Base-by-base conservation (phyloP, 2,888 invertebrate species). In the Sericinus montela region DNA sequence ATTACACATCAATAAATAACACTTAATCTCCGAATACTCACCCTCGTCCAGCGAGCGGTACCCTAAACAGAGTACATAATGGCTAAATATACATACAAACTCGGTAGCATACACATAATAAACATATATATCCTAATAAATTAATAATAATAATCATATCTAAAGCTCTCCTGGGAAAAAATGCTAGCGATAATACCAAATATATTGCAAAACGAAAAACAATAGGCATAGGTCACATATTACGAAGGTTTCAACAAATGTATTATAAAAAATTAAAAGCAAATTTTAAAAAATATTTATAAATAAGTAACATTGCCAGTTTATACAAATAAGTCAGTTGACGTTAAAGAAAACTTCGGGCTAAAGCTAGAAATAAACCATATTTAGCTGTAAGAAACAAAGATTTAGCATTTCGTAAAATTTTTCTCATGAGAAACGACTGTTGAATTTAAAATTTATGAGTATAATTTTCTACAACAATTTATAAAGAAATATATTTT, bases 11-110 rank as follows among this genome's bases (percentile, higher is more conserved):
- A 54, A 57, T 51, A 53, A 54, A 57, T 51, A 53, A 48, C 48
- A 48, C 40, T 32, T 9, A 15, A 49, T 39, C 55, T 53, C 56
- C 50, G 11, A 28, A 43, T 71, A 86, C 86, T 83, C 74, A 87
- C 86, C 85, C 68, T 86, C 86, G 36, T 85, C 84, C 84, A 75
- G 67, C 45, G 82, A 69, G 53, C 69, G 72, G 73, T 69, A 76
- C 76, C 75, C 86, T 87, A 69, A 75, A 84, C 59, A 50, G 45
- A 50, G 45, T 41, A 45, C 11, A 50, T 39, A 41, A 43, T 28
- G 36, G 13, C 41, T 48, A 48, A 48, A 48, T 48, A 42, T 32
- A 32, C 11, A 30, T 30, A 30, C 11, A n/a, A 30, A n/a, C 4
- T 13, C 6, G 32, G 6, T 32, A n/a, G 10, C 11, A 32, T 4